Evolutionary conservation across 2,888 invertebrate genomes (phyloP), one percentile per base, ranked within the genome.

Genomic region (Hesperia comma): DNA sequence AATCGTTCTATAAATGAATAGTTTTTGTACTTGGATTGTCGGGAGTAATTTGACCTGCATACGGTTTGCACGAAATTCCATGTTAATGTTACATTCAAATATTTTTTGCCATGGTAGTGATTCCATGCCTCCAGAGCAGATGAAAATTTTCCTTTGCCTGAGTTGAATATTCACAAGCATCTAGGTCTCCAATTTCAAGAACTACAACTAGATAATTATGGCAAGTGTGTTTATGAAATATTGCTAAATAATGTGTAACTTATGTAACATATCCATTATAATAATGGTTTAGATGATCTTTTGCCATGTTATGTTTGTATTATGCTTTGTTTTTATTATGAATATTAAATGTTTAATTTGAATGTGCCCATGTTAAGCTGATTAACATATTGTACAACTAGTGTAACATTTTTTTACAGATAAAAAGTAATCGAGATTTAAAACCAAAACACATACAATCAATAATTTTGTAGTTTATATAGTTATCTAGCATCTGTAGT

Each of bases 1-100:
- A 73, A 78, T 68, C 77, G 67, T 49, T 67, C 67, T 56, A 1
- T 61, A 32, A 55, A 61, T 41, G 61, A 61, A 61, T 67, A 67
- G 61, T 49, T 54, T n/a, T 33, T 60, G 3, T 43, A 17, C 12
- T 8, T 15, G 46, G 43, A 19, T 21, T 12, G 0, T 57, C 33
- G n/a, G 37, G 17, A 53, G 12, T 37, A 55, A 12, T 37, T 55
- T 37, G n/a, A n/a, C 10, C 32, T 21, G 41, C 26, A 33, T 37
- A 55, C 14, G 5, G 32, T 46, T 46, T 46, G 46, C 15, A 58
- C 46, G 58, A 21, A 43, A 37, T 56, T 40, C 56, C 56, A 40
- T 40, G 37, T 43, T 43, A 15, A 43, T 43, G 8, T 32, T 32
- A 58, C 12, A 26, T 58, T 19, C 7, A 10, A 43, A 26, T 53